Base-by-base conservation (phyloP, 1,140 invertebrate genomes). In the Ooceraea biroi region DNA sequence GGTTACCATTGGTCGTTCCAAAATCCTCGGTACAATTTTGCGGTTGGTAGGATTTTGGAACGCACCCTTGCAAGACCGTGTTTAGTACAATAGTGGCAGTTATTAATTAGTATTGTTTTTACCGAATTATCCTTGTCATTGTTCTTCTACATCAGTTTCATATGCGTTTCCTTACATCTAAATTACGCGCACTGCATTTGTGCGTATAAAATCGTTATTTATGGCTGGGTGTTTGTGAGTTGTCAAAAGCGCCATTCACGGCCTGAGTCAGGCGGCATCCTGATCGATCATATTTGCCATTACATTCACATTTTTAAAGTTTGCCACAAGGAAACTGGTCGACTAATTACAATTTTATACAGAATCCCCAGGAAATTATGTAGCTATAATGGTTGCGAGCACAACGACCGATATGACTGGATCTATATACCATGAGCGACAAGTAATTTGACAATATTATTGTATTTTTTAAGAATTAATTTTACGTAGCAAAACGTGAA, bases 371-470 rank as follows among this genome's bases (percentile, higher is more conserved):
- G 25, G 36, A 74, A 86, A 87, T 80, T 89, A 89, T 89, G 88
- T 87, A 84, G 85, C 82, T 87, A 74, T 65, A 76, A 94, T 94
- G 93, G 92, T 94, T 86, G 88, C 88, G 27, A 91, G 82, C 68
- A 86, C 89, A 73, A 60, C 80, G 84, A 87, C 78, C 91, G 91
- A 91, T 90, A 93, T 94, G 92, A 92, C 90, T 90, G 91, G 83
- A 52, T 90, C 91, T 14, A 94, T 94, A 87, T 94, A 94, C 83
- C 94, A 94, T 91, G 94, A 94, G 83, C 90, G 93, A 83, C 94
- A 94, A 92, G 94, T 94, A 93, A 87, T 86, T 87, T 57, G 41
- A 63, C 19, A 74, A 80, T 50, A 10, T 48, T 58, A 66, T 69
- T 57, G 14, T 48, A 52, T 83, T 44, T 41, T 66, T 48, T 3